phyloP scores from a whole-genome alignment of 2,113 vertebrate genomes.

The Ameiurus melas region DNA sequence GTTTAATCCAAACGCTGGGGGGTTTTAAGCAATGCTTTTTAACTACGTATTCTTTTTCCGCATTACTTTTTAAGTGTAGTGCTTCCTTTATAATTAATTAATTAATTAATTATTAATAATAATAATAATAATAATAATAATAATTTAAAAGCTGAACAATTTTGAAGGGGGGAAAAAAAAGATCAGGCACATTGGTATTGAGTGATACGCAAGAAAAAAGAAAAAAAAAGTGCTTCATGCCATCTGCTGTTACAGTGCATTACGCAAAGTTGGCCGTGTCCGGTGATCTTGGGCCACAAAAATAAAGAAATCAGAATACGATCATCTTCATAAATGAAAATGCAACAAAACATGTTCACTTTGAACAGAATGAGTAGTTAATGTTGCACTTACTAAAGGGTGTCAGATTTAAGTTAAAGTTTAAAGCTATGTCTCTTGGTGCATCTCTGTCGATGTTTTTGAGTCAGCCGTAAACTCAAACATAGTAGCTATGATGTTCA shows the following conservation, averaged over 20 bases:
- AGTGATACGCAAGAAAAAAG: neutral
- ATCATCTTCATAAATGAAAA: neutral
- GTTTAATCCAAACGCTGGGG: neutral
- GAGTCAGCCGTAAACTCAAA: neutral
- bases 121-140: neutral
- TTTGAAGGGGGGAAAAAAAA: neutral
- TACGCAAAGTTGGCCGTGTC: neutral
- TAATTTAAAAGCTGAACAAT: neutral
- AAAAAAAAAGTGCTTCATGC: no score
- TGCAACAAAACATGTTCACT: neutral
- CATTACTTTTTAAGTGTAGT: no score
- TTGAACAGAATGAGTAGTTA: neutral
- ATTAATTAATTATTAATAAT: no score
- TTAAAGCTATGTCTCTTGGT: neutral
- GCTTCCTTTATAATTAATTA: no score
- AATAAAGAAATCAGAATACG: neutral
- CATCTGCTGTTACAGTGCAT: neutral
- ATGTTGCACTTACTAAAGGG: neutral
- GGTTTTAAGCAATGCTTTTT: neutral
- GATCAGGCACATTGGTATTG: no score
- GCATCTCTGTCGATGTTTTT: neutral
- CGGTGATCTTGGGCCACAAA: neutral
- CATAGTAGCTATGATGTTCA: neutral
- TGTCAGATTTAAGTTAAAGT: neutral
- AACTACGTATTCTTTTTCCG: neutral